Conservation (phyloP, 92 coral and sea anemone species). For the Epizoanthus fatuus region DNA sequence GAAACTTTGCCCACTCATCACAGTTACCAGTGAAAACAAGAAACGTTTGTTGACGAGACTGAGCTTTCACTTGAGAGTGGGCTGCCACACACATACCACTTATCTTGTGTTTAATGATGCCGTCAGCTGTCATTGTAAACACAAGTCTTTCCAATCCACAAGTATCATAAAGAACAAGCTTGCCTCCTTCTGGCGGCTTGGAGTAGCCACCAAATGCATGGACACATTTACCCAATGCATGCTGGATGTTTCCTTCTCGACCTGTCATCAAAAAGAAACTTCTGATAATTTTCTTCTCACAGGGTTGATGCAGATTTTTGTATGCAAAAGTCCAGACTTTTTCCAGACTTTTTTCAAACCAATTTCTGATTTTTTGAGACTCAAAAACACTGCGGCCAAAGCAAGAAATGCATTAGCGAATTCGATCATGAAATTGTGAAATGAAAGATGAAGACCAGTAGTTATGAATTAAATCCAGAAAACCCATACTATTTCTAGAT, state of each 20-base stretch:
- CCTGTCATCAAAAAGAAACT: conserved; percentile 25
- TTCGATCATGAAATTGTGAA: no score
- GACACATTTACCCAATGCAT: conserved; percentile 67
- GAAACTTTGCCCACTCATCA: conserved; percentile 67
- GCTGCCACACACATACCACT: conserved; percentile 68
- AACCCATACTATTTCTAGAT: no score
- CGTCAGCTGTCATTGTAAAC: conserved; percentile 65
- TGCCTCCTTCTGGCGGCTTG: conserved; percentile 42
- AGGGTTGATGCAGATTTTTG: no score
- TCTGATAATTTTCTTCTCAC: no score
- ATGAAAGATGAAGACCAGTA: no score
- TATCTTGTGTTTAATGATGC: conserved; percentile 62
- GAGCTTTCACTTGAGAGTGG: conserved; percentile 19
- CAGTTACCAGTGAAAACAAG: conserved; percentile 54
- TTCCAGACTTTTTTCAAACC: no score
- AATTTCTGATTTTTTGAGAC: no score
- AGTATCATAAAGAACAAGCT: conserved; percentile 58
- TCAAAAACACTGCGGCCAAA: no score
- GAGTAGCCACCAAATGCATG: conserved; percentile 51
- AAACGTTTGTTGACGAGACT: conserved; percentile 37
- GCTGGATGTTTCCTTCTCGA: conserved; percentile 67
- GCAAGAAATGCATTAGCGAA: no score
- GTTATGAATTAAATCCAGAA: no score
- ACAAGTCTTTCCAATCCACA: conserved; percentile 58
- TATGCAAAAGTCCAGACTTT: no score